Evolutionary conservation across 2,888 invertebrate species (phyloP).

Genomic region (Stenodema calcarata): DNA sequence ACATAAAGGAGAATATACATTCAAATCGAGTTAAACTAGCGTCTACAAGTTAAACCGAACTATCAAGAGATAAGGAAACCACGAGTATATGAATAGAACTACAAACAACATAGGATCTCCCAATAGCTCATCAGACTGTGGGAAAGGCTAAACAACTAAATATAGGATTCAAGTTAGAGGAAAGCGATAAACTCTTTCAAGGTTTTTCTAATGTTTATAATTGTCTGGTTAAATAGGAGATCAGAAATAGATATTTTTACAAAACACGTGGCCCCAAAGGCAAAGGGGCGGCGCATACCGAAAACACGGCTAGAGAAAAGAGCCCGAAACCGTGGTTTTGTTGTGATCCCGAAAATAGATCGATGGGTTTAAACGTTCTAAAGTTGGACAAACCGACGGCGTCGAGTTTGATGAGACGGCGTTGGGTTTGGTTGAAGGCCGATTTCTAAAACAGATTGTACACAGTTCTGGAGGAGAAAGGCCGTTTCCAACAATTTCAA

Average conservation of each 20-base stretch:
- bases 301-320: constrained; percentile 21
- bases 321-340: background rate
- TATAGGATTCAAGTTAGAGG: background rate
- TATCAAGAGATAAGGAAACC: constrained; percentile 17
- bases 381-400: constrained; percentile 15
- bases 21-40: background rate
- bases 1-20: background rate
- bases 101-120: constrained; percentile 20
- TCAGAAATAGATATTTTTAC: constrained; percentile 28
- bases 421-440: background rate
- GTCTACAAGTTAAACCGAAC: background rate
- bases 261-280: constrained; percentile 45
- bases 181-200: constrained; percentile 16
- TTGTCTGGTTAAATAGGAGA: constrained; percentile 15
- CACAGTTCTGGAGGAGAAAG: no score
- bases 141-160: constrained; percentile 22
- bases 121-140: constrained; percentile 23
- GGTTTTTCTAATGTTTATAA: constrained; percentile 35
- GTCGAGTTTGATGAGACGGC: background rate
- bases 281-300: constrained; percentile 38
- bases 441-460: background rate
- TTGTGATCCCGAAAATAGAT: constrained; percentile 41
- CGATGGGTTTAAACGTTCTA: constrained; percentile 26
- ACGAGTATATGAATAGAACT: background rate
- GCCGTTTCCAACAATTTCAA: no score